These are phyloP conservation scores for Carcina quercana DNA, from an alignment of 2,888 invertebrate genomes.

Conservation along the genomic window DNA sequence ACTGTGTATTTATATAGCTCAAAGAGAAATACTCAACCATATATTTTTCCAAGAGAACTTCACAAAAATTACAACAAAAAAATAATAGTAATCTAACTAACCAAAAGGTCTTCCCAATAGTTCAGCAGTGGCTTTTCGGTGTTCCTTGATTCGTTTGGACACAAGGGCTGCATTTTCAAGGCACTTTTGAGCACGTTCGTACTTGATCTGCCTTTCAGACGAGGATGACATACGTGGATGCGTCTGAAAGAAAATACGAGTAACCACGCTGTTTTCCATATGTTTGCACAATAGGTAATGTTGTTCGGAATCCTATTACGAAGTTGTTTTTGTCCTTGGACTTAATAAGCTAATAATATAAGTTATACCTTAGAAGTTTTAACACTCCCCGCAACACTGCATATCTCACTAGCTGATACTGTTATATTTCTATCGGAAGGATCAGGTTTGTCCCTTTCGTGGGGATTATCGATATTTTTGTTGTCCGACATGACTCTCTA, in stretches of 20 bases:
- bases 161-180: slow-evolving; percentile 69
- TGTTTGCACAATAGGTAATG: background rate
- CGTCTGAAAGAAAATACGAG: slow-evolving; percentile 24
- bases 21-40: no score
- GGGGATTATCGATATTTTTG: slow-evolving; percentile 51
- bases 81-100: no score
- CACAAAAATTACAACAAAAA: no score
- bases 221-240: slow-evolving; percentile 40
- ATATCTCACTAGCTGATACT: slow-evolving; percentile 42
- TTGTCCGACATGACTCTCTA: slow-evolving; percentile 57
- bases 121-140: slow-evolving; percentile 65
- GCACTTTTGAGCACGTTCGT: slow-evolving; percentile 64
- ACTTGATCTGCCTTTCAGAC: slow-evolving; percentile 61
- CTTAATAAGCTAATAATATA: background rate
- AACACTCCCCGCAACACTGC: slow-evolving; percentile 49
- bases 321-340: slow-evolving; percentile 5
- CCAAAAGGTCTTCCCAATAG: slow-evolving; percentile 61
- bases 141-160: slow-evolving; percentile 65
- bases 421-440: slow-evolving; percentile 47
- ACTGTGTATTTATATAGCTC: no score
- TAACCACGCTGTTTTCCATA: background rate
- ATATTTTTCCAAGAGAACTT: no score
- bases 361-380: slow-evolving; percentile 48
- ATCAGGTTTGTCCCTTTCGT: slow-evolving; percentile 45
- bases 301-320: background rate